Percentiles rank a stretch among this genome's conserved stretches.
Evolutionary conservation across 2,113 vertebrate species (phyloP).

Genomic region (Hippocampus abdominalis): DNA sequence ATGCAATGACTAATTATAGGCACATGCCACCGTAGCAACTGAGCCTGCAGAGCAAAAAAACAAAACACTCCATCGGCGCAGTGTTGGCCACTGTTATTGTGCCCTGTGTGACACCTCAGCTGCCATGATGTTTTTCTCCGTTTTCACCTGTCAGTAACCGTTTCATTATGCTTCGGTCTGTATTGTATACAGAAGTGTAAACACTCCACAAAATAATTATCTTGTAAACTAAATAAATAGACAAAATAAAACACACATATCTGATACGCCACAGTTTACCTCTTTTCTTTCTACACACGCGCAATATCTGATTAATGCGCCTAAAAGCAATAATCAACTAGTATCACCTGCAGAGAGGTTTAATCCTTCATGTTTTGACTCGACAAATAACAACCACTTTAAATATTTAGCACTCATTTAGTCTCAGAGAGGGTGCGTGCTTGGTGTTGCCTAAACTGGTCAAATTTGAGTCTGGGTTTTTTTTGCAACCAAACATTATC

Average conservation of each 20-base stretch:
- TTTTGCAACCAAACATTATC: not conserved
- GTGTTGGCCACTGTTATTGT: not conserved
- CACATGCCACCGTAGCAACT: not conserved
- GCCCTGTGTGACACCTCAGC: not conserved
- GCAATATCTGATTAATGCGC: not conserved
- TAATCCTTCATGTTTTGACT: not conserved
- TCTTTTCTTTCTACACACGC: not conserved
- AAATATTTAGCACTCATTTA: not conserved
- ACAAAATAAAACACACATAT: too few relatives aligned
- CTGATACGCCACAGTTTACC: too few relatives aligned
- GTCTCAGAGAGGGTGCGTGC: not conserved
- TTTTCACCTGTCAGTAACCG: not conserved
- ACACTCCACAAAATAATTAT: not conserved
- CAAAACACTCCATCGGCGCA: not conserved
- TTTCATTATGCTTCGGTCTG: not conserved
- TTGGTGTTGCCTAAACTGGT: not conserved
- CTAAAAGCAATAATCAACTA: not conserved
- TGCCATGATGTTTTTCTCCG: not conserved
- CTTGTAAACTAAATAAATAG: not conserved
- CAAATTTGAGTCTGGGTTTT: not conserved
- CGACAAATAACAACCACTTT: not conserved
- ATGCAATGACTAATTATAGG: slow-evolving; percentile 2
- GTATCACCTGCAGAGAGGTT: not conserved
- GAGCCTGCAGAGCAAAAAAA: not conserved
- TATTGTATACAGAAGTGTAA: not conserved